Conservation (phyloP, 2,888 invertebrate genomes). For the Liopterus haemorrhoidalis region DNA sequence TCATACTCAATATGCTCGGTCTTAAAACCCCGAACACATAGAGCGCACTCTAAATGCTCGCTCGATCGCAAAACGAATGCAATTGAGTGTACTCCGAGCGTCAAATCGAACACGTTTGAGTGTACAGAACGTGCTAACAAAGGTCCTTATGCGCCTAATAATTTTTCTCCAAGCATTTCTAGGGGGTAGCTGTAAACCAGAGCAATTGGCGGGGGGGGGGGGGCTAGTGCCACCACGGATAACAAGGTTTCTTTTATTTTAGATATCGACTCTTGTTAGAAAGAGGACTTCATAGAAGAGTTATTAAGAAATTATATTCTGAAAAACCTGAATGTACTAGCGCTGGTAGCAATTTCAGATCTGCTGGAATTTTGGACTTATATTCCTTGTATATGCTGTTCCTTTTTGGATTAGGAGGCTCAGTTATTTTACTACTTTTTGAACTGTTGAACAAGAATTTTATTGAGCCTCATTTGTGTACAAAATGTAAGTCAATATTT, state of each 20-base stretch:
- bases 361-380: constrained; percentile 32
- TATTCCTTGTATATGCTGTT: constrained; percentile 29
- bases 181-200: constrained; percentile 2
- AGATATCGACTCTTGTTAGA: constrained; percentile 25
- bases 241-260: neutral
- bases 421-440: neutral
- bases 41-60: no score
- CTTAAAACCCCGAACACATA: no score
- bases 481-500: no score
- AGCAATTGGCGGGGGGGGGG: neutral
- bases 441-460: no score
- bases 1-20: no score
- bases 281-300: constrained; percentile 28
- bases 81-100: no score
- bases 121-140: no score
- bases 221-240: neutral
- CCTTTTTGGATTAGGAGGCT: neutral
- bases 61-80: no score
- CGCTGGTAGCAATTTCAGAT: constrained; percentile 27
- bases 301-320: constrained; percentile 25
- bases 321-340: constrained; percentile 29
- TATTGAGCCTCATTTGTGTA: no score
- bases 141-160: no score
- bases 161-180: no score
- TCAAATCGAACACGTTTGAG: no score